phyloP scores from a whole-genome alignment of 2,888 invertebrate species.

The Zaprionus obscuricornis region DNA sequence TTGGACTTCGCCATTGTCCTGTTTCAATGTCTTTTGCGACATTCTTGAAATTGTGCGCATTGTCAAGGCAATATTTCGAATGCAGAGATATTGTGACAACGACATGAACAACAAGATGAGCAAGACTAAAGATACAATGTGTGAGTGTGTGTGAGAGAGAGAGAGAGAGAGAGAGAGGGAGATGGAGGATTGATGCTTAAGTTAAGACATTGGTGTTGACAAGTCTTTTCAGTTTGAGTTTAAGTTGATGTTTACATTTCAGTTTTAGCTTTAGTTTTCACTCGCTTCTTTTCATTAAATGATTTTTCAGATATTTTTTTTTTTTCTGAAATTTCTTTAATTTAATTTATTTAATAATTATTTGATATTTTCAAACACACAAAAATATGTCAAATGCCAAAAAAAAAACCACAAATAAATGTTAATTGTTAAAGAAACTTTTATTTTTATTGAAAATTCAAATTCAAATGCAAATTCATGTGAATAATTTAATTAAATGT shows the following conservation, averaged over 20 bases:
- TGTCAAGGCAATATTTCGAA: slow-evolving; percentile 38
- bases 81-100: slow-evolving; percentile 45
- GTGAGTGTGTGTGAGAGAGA: too few relatives aligned
- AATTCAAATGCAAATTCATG: too few relatives aligned
- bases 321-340: too few relatives aligned
- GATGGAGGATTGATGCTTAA: slow-evolving; percentile 33
- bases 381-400: too few relatives aligned
- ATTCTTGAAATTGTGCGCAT: slow-evolving; percentile 70
- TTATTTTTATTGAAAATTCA: too few relatives aligned
- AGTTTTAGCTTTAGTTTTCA: not conserved
- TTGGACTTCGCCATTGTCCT: slow-evolving; percentile 15
- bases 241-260: not conserved
- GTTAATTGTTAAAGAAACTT: too few relatives aligned
- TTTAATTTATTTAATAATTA: too few relatives aligned
- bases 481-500: too few relatives aligned
- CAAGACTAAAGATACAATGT: too few relatives aligned
- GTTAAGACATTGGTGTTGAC: slow-evolving; percentile 77
- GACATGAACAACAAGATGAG: slow-evolving; percentile 1
- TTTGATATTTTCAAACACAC: too few relatives aligned
- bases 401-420: too few relatives aligned
- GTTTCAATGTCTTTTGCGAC: slow-evolving; percentile 49
- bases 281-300: not conserved
- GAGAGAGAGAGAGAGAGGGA: not conserved
- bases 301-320: too few relatives aligned
- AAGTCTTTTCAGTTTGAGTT: slow-evolving; percentile 52